Evolutionary conservation across 2,888 invertebrate genomes (phyloP), one percentile per base, ranked within the genome.

Genomic region (Drosophila paramelanica): DNA sequence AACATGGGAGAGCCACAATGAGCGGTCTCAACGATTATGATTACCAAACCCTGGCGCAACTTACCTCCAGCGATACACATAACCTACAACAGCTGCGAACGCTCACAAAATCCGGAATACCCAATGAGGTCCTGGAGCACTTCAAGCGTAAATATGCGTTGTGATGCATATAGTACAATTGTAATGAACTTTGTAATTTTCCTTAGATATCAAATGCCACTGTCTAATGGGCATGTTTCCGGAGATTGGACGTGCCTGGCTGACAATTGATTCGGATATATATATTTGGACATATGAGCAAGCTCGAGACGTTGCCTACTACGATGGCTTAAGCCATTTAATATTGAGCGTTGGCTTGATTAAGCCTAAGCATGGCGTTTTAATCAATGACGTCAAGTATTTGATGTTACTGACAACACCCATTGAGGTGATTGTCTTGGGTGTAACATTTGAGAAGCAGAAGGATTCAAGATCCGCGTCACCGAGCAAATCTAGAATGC

Each of bases 211-310:
- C 94, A 98, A 98, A 93, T 97, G 97, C 81, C 97, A 98, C 90
- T 98, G 98, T 91, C 95, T 97, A 93, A 98, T 99, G 98, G 99
- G 99, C 3, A 93, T 99, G 8, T 99, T 99, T 93, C 96, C 98
- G 62, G 98, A 98, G 92, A 98, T 99, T 78, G 96, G 96, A 58
- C 94, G 99, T 90, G 99, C 99, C 0, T 99, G 99, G 99, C 93
- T 99, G 59, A 97, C 98, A 5, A 97, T 99, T 80, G 99, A 99
- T 91, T 98, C 98, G 86, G 98, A 99, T 93, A 96, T 99, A 81
- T 99, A 98, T 93, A 92, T 93, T 39, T 99, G 99, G 99, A 97
- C 98, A 27, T 99, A 98, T 93, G 98, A 98, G 92, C 96, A 98
- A 93, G 97, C 97, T 52, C 95, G 96, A 70, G 99, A 99, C 93